Percentiles rank a stretch among this genome's conserved stretches.
phyloP scores from a whole-genome alignment of 2,888 invertebrate genomes.

The Lepidocyrtoides sp. region DNA sequence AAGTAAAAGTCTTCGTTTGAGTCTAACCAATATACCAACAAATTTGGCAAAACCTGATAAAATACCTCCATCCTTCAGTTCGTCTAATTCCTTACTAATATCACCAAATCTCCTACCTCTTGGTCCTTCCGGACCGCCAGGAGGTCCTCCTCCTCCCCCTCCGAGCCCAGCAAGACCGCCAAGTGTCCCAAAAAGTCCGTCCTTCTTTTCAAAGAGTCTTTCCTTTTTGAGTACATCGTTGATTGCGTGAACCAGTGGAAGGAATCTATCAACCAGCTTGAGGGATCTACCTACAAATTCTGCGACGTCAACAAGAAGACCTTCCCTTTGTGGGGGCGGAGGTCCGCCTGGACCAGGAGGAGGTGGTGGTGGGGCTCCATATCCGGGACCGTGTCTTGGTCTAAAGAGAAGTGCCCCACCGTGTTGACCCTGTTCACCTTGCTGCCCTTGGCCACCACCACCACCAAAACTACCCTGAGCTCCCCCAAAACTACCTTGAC shows the following conservation, averaged over 20 bases:
- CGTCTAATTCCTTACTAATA: slow-evolving; percentile 15
- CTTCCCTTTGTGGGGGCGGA: too few relatives aligned
- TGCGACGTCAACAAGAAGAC: slow-evolving; percentile 44
- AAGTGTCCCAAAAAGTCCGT: not conserved
- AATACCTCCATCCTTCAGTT: slow-evolving; percentile 52
- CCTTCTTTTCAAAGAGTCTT: slow-evolving; percentile 27
- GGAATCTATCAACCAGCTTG: slow-evolving; percentile 47
- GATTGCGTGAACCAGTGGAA: slow-evolving; percentile 59
- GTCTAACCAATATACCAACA: slow-evolving; percentile 23
- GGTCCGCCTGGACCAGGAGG: not conserved
- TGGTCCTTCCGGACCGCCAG: not conserved
- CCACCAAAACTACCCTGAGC: not conserved
- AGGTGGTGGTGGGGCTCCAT: not conserved
- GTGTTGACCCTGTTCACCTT: not conserved
- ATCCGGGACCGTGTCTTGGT: not conserved
- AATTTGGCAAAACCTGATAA: slow-evolving; percentile 44
- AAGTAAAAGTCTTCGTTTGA: slow-evolving; percentile 33
- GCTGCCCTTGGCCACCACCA: not conserved
- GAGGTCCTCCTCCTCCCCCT: not conserved
- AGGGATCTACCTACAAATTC: slow-evolving; percentile 51
- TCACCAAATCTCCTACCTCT: slow-evolving; percentile 53
- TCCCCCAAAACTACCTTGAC: slow-evolving; percentile 3
- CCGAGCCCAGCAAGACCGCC: not conserved
- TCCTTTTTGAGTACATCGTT: slow-evolving; percentile 62
- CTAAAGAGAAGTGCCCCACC: not conserved